These are phyloP conservation scores for Acanthiza pusilla DNA, from an alignment of 2,797 vertebrate genomes.

Conservation along the genomic window DNA sequence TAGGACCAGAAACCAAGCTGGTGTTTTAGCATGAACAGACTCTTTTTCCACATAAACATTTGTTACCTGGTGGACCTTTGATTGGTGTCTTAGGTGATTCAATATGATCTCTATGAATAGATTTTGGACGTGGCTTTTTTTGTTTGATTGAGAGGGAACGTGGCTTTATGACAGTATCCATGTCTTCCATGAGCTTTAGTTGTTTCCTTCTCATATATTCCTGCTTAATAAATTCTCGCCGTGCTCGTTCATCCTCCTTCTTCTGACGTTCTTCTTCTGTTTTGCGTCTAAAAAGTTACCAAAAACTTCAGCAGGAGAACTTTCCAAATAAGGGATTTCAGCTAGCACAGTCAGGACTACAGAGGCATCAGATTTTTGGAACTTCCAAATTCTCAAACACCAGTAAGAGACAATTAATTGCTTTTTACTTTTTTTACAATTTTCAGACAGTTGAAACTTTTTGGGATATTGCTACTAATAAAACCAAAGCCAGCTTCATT, in stretches of 20 bases:
- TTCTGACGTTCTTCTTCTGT: conserved; percentile 93
- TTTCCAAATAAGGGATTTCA: not conserved
- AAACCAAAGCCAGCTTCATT: not conserved
- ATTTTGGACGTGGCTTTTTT: conserved; percentile 90
- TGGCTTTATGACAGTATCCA: conserved; percentile 90
- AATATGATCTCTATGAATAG: conserved; percentile 89
- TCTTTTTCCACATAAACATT: not conserved
- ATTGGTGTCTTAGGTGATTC: conserved; percentile 91
- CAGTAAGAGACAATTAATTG: not conserved
- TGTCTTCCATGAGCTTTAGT: conserved; percentile 96
- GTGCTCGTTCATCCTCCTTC: conserved; percentile 93
- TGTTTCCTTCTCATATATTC: conserved; percentile 96
- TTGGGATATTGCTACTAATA: not conserved
- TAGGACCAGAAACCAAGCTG: conserved; percentile 68
- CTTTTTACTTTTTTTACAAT: not conserved
- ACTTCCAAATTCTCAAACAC: not conserved
- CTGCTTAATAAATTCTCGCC: conserved; percentile 95
- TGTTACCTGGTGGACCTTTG: conserved; percentile 91
- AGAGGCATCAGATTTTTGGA: not conserved
- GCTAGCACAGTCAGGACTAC: not conserved
- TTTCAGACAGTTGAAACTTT: not conserved
- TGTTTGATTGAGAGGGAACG: conserved; percentile 81
- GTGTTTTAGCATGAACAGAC: conserved; percentile 70
- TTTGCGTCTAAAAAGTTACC: conserved; percentile 79
- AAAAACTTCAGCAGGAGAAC: not conserved